A percentile compares a stretch with the other conserved stretches of the same genome.
These are phyloP conservation scores for Pao palembangensis DNA, from an alignment of 2,113 vertebrate genomes.

Conservation along the genomic window DNA sequence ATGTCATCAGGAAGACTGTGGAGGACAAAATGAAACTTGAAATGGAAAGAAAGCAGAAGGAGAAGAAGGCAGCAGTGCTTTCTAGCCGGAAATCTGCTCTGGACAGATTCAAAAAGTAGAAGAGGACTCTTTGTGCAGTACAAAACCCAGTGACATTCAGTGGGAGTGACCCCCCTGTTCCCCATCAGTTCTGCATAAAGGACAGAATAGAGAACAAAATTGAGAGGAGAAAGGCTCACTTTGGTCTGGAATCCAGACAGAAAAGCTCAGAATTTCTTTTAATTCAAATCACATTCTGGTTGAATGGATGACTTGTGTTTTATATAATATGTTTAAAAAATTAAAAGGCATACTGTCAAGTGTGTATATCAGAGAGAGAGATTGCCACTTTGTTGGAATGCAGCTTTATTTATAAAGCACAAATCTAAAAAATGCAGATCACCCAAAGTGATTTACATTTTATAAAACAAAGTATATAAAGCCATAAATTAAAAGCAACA, in stretches of 20 bases:
- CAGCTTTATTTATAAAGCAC: too few relatives aligned
- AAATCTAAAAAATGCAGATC: too few relatives aligned
- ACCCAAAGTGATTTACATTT: too few relatives aligned
- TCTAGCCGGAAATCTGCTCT: slow-evolving; percentile 67
- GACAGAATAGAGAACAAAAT: slow-evolving; percentile 4
- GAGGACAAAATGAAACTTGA: slow-evolving; percentile 56
- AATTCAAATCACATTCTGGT: neutral
- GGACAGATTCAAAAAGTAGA: slow-evolving; percentile 81
- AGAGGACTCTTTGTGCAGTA: slow-evolving; percentile 28
- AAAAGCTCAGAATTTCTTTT: neutral
- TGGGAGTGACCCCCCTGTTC: slow-evolving; percentile 41
- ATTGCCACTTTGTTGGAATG: too few relatives aligned
- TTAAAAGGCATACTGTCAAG: slow-evolving; percentile 15
- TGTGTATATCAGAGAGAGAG: too few relatives aligned
- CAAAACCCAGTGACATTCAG: slow-evolving; percentile 12
- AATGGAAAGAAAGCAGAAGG: slow-evolving; percentile 37
- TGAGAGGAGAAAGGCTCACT: neutral
- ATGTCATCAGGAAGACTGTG: slow-evolving; percentile 70
- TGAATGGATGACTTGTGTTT: slow-evolving; percentile 8
- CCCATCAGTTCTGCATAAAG: slow-evolving; percentile 22
- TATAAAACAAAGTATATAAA: too few relatives aligned
- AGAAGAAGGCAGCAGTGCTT: slow-evolving; percentile 4
- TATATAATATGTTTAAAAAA: slow-evolving; percentile 18
- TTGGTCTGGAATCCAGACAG: neutral
- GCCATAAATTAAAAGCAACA: too few relatives aligned